These are phyloP conservation scores for Deilephila porcellus DNA, from an alignment of 2,888 invertebrate species.

Conservation along the genomic window DNA sequence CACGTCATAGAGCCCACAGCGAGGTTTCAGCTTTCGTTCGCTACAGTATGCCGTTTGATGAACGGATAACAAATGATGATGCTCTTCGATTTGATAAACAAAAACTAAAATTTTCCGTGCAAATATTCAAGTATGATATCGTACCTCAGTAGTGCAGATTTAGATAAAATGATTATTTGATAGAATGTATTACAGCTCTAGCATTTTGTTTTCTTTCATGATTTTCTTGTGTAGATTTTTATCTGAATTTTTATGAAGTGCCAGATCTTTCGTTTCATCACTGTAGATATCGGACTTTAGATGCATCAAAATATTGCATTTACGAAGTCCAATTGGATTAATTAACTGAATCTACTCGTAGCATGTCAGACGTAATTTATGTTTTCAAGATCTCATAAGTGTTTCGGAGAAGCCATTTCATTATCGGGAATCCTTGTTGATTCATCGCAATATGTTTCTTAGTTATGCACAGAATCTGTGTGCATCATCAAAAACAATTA, in stretches of 20 bases:
- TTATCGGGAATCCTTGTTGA: neutral
- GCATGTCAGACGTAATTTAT: conserved; percentile 13
- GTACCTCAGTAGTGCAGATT: neutral
- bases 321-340: neutral
- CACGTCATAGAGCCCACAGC: neutral
- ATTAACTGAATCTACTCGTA: neutral
- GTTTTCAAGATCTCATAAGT: neutral
- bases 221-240: neutral
- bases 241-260: neutral
- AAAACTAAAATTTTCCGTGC: conserved; percentile 14
- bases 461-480: neutral
- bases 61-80: conserved; percentile 17
- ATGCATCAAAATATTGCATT: neutral
- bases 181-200: neutral
- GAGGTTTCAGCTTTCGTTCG: neutral
- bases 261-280: neutral
- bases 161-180: conserved; percentile 5
- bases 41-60: neutral
- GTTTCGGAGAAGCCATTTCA: neutral
- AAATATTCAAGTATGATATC: conserved; percentile 7
- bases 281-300: neutral
- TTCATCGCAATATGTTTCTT: conserved; percentile 2
- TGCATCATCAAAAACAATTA: neutral
- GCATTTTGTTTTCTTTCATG: neutral
- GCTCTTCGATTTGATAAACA: conserved; percentile 10